Evolutionary conservation across 2,113 vertebrate genomes (phyloP).

Genomic region (Anolis sagrei): DNA sequence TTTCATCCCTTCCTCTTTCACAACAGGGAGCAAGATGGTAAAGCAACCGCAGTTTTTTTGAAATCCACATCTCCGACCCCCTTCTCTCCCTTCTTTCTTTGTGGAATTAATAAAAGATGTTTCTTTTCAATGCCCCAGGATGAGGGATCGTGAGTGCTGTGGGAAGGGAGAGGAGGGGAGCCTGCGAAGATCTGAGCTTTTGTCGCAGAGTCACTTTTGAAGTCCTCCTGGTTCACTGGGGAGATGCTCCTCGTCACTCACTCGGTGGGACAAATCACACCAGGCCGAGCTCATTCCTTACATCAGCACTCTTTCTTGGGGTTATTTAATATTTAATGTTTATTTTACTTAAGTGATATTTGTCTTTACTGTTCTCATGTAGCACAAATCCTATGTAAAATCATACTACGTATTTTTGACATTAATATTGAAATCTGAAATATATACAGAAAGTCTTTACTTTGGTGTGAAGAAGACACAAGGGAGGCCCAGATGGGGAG

Average conservation of each 20-base stretch:
- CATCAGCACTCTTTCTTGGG: background rate
- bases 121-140: background rate
- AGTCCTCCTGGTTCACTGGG: background rate
- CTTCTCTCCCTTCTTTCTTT: background rate
- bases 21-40: background rate
- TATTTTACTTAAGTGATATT: too few relatives aligned
- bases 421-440: too few relatives aligned
- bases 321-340: too few relatives aligned
- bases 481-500: background rate
- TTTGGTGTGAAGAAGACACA: background rate
- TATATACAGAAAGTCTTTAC: too few relatives aligned
- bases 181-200: background rate
- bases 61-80: background rate
- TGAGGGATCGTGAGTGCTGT: background rate
- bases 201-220: background rate
- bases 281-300: background rate
- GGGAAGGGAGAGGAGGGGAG: background rate
- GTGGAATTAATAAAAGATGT: constrained; percentile 29
- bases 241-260: background rate
- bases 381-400: too few relatives aligned
- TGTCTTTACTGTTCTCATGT: too few relatives aligned
- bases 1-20: constrained; percentile 14
- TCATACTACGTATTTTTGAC: too few relatives aligned
- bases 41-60: background rate
- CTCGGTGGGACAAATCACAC: background rate